These are phyloP conservation scores for Drosophila nigromelanica DNA, from an alignment of 1,140 invertebrate genomes.

Conservation along the genomic window DNA sequence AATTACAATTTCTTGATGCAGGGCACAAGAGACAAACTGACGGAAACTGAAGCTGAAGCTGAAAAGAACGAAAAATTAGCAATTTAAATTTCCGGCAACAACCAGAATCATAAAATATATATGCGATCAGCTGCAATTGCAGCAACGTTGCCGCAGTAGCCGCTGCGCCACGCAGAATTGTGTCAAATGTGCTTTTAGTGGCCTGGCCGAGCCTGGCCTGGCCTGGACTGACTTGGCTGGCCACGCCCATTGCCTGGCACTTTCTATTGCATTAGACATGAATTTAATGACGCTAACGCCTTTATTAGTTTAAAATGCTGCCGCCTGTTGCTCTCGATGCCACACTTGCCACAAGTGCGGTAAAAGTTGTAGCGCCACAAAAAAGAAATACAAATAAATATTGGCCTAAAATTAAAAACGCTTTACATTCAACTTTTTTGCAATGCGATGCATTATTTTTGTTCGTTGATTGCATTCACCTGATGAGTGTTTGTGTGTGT, in stretches of 20 bases:
- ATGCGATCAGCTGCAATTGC: conserved; percentile 13
- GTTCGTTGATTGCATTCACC: conserved; percentile 45
- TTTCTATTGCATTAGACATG: conserved; percentile 43
- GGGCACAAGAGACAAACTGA: conserved; percentile 20
- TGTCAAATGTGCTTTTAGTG: conserved; percentile 36
- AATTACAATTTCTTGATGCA: conserved; percentile 59
- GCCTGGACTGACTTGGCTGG: not conserved
- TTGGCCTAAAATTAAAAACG: conserved; percentile 21
- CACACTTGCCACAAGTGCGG: conserved; percentile 14
- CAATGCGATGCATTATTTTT: conserved; percentile 41
- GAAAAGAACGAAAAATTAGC: conserved; percentile 54
- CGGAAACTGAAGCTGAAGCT: not conserved
- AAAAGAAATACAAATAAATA: not conserved
- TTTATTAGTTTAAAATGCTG: conserved; percentile 34
- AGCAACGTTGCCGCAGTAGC: conserved; percentile 5
- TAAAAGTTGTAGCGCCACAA: conserved; percentile 42
- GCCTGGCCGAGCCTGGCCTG: too few relatives aligned
- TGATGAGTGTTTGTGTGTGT: conserved; percentile 8
- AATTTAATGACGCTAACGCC: conserved; percentile 38
- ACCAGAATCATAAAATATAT: conserved; percentile 16
- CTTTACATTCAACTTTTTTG: conserved; percentile 14
- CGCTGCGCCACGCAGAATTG: conserved; percentile 17
- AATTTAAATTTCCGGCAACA: conserved; percentile 50
- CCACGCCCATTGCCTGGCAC: conserved; percentile 38
- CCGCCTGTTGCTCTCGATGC: conserved; percentile 10